phyloP scores from a whole-genome alignment of 2,888 invertebrate genomes.

The Lamellibrachia columna region DNA sequence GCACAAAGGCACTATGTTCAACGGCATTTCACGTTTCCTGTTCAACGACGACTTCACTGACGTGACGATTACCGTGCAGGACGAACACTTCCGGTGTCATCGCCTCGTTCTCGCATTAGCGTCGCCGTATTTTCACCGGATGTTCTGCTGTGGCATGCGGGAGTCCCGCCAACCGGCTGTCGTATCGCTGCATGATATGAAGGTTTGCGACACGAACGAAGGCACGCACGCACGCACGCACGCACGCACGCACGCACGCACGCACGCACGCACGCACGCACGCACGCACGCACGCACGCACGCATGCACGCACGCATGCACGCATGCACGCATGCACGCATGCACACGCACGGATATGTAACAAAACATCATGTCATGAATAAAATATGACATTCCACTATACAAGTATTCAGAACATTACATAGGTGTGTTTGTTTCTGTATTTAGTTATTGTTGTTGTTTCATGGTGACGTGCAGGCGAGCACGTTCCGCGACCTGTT shows the following conservation, averaged over 20 bases:
- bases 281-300: too few relatives aligned
- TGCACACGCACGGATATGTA: not conserved
- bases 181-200: not conserved
- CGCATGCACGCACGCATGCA: too few relatives aligned
- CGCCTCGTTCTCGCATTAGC: not conserved
- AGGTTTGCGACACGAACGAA: not conserved
- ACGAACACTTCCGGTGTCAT: not conserved
- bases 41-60: not conserved
- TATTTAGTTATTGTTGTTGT: not conserved
- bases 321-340: too few relatives aligned
- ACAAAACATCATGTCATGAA: conserved; percentile 25
- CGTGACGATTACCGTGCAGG: conserved; percentile 6
- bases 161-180: not conserved
- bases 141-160: conserved; percentile 10
- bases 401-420: too few relatives aligned
- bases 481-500: not conserved
- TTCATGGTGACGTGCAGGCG: not conserved
- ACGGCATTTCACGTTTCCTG: not conserved
- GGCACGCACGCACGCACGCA: too few relatives aligned
- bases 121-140: conserved; percentile 10
- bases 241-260: too few relatives aligned
- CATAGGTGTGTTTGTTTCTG: too few relatives aligned
- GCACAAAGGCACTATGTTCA: not conserved
- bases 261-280: too few relatives aligned
- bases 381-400: conserved; percentile 20